Percentiles rank a stretch among this genome's conserved stretches.
Conservation (phyloP, 2,113 vertebrate genomes). For the Bufo gargarizans region DNA sequence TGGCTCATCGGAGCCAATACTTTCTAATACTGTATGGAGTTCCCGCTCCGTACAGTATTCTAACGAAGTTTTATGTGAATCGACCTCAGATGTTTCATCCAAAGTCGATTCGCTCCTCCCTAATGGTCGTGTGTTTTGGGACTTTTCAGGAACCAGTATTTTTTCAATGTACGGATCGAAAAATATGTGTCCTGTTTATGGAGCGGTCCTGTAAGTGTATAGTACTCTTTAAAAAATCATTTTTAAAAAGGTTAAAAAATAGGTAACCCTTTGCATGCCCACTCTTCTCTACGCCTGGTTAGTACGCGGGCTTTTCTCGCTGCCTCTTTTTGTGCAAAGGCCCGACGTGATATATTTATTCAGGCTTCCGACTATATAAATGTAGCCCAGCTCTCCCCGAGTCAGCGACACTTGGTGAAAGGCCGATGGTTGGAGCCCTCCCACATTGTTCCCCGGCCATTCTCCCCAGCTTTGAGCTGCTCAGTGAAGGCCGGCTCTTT, state of each 20-base stretch:
- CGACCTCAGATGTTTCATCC: too few species aligned
- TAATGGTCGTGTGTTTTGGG: too few species aligned
- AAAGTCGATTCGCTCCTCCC: too few species aligned
- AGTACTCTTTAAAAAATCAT: background rate
- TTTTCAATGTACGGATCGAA: background rate
- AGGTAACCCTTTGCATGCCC: background rate
- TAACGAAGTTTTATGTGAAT: too few species aligned
- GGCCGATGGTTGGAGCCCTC: background rate
- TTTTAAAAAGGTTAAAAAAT: background rate
- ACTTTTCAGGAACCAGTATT: background rate
- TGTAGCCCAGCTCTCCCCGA: background rate
- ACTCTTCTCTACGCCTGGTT: background rate
- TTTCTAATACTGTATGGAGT: too few species aligned
- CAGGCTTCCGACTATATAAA: background rate
- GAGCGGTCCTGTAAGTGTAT: background rate
- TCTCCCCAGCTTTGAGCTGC: constrained; percentile 13
- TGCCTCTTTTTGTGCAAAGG: background rate
- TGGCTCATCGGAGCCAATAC: too few species aligned
- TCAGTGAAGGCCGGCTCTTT: constrained; percentile 16
- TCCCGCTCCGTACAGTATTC: too few species aligned
- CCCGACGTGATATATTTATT: background rate
- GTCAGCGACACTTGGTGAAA: background rate
- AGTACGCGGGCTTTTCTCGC: background rate
- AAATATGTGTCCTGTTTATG: background rate
- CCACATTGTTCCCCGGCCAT: constrained; percentile 32